Base-by-base conservation (phyloP, 2,797 vertebrate genomes). In the Clarias pachynema region DNA sequence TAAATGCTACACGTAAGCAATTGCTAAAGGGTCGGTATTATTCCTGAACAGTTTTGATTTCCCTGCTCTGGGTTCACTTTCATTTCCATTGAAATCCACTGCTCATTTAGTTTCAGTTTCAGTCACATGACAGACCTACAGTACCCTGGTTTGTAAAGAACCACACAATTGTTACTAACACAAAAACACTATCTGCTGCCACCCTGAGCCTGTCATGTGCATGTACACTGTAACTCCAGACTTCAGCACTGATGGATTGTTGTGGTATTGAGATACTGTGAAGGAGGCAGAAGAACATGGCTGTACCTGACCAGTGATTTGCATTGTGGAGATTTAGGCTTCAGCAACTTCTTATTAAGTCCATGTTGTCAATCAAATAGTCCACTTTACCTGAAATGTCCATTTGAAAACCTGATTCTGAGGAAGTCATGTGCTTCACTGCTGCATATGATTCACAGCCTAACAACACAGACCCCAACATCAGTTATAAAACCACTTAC, bases 321-420 rank as follows among this genome's bases (percentile, higher is more conserved):
- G 88, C 40, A 18, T 31, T 62, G 22, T 18, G 44, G 93, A 92
- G 10, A 56, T 63, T 1, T 93, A 92, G 69, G 95, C 91, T 53
- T 83, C 20, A 57, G 78, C 84, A 94, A 92, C 20, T 90, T 88
- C 88, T 93, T 95, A 93, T 89, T 7, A 90, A 90, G 86, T 94
- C 94, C 56, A 96, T 90, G 86, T 80, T 94, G 90, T 96, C 94
- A 1, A 95, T 93, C 91, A 96, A 92, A 85, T 93, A 89, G 49
- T 95, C 95, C 0, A 96, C 91, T 75, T 87, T 89, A 80, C 95
- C 93, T 1, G 92, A 92, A 4, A 82, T 86, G 34, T 90, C 89
- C 6, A 79, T 10, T 44, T 44, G 44, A 44, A 44, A 44, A 44
- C 44, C 89, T 59, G 60, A 84, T 88, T 95, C 94, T 80, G 56